Percentiles rank a stretch among this genome's conserved stretches.
These are phyloP conservation scores for Leptinotarsa defecta DNA, from an alignment of 1,140 invertebrate species.

Conservation along the genomic window DNA sequence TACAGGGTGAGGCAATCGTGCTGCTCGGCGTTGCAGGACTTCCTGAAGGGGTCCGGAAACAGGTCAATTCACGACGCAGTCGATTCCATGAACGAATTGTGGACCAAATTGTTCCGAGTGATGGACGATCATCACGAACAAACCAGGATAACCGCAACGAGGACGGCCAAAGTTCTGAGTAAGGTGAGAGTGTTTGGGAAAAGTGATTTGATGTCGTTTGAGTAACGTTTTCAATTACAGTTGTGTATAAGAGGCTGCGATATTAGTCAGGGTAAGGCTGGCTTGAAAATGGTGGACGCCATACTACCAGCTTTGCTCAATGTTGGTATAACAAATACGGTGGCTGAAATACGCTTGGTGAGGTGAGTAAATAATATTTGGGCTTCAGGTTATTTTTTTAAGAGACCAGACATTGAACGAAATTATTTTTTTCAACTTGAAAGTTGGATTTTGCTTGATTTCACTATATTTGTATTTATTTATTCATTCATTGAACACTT, in stretches of 20 bases:
- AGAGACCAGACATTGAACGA: background rate
- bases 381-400: too few relatives aligned
- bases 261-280: slow-evolving; percentile 75
- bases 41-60: slow-evolving; percentile 64
- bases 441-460: too few relatives aligned
- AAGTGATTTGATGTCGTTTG: background rate
- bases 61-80: slow-evolving; percentile 57
- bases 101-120: slow-evolving; percentile 83
- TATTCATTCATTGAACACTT: too few relatives aligned
- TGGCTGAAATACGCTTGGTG: slow-evolving; percentile 78
- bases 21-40: slow-evolving; percentile 83
- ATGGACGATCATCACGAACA: slow-evolving; percentile 94
- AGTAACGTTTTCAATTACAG: slow-evolving; percentile 56
- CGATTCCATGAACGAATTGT: slow-evolving; percentile 70
- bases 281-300: slow-evolving; percentile 73
- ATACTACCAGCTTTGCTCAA: slow-evolving; percentile 83
- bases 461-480: too few relatives aligned
- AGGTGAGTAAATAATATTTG: slow-evolving; percentile 57
- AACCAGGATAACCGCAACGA: slow-evolving; percentile 78
- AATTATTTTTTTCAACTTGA: background rate
- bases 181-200: slow-evolving; percentile 63
- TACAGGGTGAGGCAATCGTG: slow-evolving; percentile 91
- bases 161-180: slow-evolving; percentile 76
- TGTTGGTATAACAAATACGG: slow-evolving; percentile 76
- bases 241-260: slow-evolving; percentile 80